Evolutionary conservation across 2,888 invertebrate genomes (phyloP), one percentile per base, ranked within the genome.

Genomic region (Brachyptera risi): DNA sequence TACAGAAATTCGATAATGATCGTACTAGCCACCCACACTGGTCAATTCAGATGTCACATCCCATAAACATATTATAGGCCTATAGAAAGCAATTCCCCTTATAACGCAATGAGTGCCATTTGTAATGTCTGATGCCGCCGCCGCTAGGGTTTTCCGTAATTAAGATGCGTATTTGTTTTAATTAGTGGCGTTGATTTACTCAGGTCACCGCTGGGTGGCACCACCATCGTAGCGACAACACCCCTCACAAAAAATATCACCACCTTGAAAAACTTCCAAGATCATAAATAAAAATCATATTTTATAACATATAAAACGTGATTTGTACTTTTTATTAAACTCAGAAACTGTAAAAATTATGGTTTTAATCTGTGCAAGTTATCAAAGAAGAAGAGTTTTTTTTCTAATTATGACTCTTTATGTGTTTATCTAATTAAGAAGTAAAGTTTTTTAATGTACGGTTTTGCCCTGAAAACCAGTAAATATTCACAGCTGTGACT

Each of bases 91-190:
- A n/a, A n/a, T n/a, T n/a, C n/a, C n/a, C n/a, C n/a, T n/a, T n/a
- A 51, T 51, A 51, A 27, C 31, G 50, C 50, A 31, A 51, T 49
- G 50, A 51, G 27, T 51, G 17, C 50, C 50, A 51, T 51, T 51
- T 26, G 17, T 51, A 51, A 51, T 27, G 50, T 31, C 27, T 51
- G 50, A 51, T 51, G n/a, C n/a, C n/a, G n/a, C 27, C 27, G 15
- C 50, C 50, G 50, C 27, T 26, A 17, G 50, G 50, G 31, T n/a
- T n/a, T n/a, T n/a, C n/a, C 27, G 56, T 50, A 59, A 59, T 51
- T 59, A 50, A 23, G 59, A 35, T 23, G 26, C 40, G 51, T 59
- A 59, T 59, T 59, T 59, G 59, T 59, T 59, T 59, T 59, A 59
- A 59, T 59, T 59, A 59, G 50, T 4, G 31, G 31, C 26, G 27